Percentiles rank a stretch among this genome's conserved stretches.
Evolutionary conservation across 2,888 invertebrate genomes (phyloP).

Genomic region (Lycaena phlaeas): DNA sequence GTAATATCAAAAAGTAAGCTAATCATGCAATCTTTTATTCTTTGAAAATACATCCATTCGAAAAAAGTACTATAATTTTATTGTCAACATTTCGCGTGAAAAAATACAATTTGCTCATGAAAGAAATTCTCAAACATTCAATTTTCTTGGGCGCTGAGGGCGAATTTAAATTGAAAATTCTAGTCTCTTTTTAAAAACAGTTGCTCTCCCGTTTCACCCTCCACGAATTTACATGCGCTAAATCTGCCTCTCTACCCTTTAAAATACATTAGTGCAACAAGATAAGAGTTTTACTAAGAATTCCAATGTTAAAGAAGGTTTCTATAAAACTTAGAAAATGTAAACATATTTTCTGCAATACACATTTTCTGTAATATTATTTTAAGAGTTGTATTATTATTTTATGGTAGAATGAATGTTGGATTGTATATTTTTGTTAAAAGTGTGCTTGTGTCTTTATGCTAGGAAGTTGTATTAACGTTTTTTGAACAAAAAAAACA

Average conservation of each 20-base stretch:
- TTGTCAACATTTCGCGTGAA: neutral
- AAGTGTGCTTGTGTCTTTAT: no score
- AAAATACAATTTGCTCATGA: neutral
- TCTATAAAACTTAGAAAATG: neutral
- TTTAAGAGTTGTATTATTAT: no score
- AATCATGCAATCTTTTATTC: no score
- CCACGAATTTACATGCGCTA: conserved; percentile 50
- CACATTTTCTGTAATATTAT: no score
- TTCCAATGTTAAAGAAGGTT: neutral
- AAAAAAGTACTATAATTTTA: no score
- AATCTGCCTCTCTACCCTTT: conserved; percentile 29
- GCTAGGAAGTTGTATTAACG: no score
- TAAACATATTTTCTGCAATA: neutral
- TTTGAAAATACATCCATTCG: no score
- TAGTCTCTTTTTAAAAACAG: conserved; percentile 55
- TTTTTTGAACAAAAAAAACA: no score
- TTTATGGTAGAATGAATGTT: no score
- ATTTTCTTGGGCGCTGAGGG: conserved; percentile 34
- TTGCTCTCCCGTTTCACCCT: conserved; percentile 29
- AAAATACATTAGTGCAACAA: conserved; percentile 7
- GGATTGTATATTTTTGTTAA: no score
- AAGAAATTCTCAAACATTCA: conserved; percentile 6
- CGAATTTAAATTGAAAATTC: conserved; percentile 62
- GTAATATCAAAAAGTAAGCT: no score
- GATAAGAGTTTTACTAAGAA: conserved; percentile 2